phyloP scores from a whole-genome alignment of 2,113 vertebrate species.

The Trinectes maculatus region DNA sequence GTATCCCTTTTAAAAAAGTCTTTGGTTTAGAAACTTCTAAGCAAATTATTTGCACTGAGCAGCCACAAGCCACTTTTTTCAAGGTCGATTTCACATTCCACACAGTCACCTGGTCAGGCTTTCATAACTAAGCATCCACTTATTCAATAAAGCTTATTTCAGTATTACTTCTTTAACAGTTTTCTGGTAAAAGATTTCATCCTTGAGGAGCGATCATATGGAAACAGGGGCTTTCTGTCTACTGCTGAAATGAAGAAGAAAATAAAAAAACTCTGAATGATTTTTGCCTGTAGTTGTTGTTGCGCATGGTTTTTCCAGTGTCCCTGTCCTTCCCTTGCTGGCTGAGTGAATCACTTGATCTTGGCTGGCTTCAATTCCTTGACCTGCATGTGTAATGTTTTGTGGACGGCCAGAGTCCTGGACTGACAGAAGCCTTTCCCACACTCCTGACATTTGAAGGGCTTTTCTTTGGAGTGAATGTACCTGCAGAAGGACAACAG shows the following conservation, averaged over 20 bases:
- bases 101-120: conserved; percentile 34
- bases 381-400: conserved; percentile 99
- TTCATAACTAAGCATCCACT: conserved; percentile 24
- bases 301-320: conserved; percentile 62
- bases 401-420: conserved; percentile 98
- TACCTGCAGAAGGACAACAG: conserved; percentile 83
- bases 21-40: conserved; percentile 43
- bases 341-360: conserved; percentile 85
- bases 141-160: conserved; percentile 16
- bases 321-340: conserved; percentile 64
- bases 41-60: conserved; percentile 23
- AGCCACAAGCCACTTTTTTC: conserved; percentile 9
- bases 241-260: conserved; percentile 30
- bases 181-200: conserved; percentile 44
- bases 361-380: conserved; percentile 97
- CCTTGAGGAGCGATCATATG: conserved; percentile 41
- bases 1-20: conserved; percentile 30
- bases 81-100: conserved; percentile 50
- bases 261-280: conserved; percentile 48
- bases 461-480: conserved; percentile 99
- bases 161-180: conserved; percentile 18
- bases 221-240: conserved; percentile 4
- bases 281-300: conserved; percentile 48
- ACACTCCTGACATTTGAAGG: conserved; percentile 99
- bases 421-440: conserved; percentile 99